These are phyloP conservation scores for Litocranius walleri DNA, from an alignment of 2,113 vertebrate genomes.

Conservation along the genomic window DNA sequence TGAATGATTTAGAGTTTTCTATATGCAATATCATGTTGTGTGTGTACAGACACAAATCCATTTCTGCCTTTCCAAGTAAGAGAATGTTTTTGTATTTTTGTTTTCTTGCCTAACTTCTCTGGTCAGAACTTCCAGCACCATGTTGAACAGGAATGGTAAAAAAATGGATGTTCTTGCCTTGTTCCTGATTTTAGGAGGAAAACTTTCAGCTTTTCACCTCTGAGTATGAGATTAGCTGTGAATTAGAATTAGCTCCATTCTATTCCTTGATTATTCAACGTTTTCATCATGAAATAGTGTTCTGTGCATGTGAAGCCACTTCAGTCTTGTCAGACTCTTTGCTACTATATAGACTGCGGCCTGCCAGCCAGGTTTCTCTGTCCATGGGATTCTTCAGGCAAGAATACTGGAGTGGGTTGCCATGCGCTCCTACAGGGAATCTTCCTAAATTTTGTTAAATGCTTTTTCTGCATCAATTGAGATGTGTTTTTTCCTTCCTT, in stretches of 20 bases:
- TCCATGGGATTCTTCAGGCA: not conserved
- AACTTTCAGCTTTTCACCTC: not conserved
- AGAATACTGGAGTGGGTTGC: not conserved
- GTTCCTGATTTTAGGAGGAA: not conserved
- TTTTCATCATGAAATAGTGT: not conserved
- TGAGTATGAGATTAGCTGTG: not conserved
- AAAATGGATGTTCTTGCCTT: not conserved
- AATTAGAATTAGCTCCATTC: not conserved
- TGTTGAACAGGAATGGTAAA: not conserved
- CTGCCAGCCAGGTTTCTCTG: not conserved
- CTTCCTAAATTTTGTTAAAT: not conserved
- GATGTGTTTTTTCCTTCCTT: not conserved
- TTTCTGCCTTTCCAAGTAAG: not conserved
- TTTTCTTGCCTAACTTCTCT: not conserved
- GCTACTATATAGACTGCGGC: rapidly evolving
- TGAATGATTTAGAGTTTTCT: not conserved
- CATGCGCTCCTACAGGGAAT: not conserved
- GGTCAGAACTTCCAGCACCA: not conserved
- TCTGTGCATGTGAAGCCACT: not conserved
- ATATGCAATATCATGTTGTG: not conserved
- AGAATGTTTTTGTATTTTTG: not conserved
- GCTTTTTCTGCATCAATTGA: not conserved
- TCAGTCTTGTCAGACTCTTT: not conserved
- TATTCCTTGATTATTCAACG: not conserved
- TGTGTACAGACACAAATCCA: not conserved